These are phyloP conservation scores for Cantharis flavilabris DNA, from an alignment of 2,888 invertebrate species.

Conservation along the genomic window DNA sequence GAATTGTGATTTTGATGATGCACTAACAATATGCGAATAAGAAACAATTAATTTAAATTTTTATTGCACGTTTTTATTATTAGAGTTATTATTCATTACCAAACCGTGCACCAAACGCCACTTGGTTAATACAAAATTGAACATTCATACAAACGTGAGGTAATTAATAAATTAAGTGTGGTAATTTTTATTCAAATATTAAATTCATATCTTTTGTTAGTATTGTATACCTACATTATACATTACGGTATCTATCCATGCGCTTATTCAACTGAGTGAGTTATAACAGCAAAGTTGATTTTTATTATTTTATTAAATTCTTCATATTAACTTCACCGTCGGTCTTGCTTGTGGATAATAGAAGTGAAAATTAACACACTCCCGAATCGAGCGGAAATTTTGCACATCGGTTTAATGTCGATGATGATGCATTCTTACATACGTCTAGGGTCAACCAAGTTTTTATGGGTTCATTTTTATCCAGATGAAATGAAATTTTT, in stretches of 20 bases:
- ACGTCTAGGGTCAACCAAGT: no score
- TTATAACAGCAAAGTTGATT: no score
- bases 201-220: background rate
- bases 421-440: no score
- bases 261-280: no score
- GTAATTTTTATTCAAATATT: background rate
- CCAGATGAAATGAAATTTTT: no score
- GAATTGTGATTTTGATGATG: constrained; percentile 35
- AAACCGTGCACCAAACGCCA: background rate
- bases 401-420: no score
- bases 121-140: background rate
- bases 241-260: background rate
- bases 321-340: no score
- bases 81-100: background rate
- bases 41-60: background rate
- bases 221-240: background rate
- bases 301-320: no score
- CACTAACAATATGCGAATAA: background rate
- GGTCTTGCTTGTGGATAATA: no score
- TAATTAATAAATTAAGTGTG: background rate
- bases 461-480: no score
- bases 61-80: background rate
- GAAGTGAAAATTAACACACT: no score
- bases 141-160: background rate
- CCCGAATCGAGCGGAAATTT: no score